These are phyloP conservation scores for Drosophila imparisetae DNA, from an alignment of 2,888 invertebrate species.

Conservation along the genomic window DNA sequence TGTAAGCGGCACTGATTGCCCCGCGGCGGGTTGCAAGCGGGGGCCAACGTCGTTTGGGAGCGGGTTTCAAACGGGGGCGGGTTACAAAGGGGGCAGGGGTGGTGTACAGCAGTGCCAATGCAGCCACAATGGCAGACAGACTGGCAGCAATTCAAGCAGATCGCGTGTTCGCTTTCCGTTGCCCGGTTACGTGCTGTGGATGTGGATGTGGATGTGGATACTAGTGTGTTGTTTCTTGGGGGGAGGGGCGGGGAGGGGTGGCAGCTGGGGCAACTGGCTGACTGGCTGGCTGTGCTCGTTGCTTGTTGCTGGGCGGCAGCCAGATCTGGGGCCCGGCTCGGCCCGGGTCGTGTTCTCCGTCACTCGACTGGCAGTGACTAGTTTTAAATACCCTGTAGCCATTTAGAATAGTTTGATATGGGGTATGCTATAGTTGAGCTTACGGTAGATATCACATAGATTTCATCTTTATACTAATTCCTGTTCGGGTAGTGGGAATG, in stretches of 20 bases:
- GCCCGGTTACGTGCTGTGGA: conserved; percentile 38
- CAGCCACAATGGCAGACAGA: conserved; percentile 74
- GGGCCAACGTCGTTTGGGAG: conserved; percentile 29
- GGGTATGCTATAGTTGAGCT: background rate
- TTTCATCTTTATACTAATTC: background rate
- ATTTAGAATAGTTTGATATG: background rate
- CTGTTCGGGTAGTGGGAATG: background rate
- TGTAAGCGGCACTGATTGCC: conserved; percentile 56
- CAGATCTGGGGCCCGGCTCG: conserved; percentile 34
- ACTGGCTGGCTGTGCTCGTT: conserved; percentile 10
- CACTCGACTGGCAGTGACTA: conserved; percentile 45
- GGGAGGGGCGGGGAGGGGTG: background rate
- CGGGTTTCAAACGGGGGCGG: conserved; percentile 24
- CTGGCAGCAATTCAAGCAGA: conserved; percentile 70
- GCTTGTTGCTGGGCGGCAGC: conserved; percentile 74
- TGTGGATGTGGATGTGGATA: conserved; percentile 25
- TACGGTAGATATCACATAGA: background rate
- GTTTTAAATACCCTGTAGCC: conserved; percentile 28
- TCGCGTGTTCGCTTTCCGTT: conserved; percentile 73
- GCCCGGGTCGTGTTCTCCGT: conserved; percentile 38
- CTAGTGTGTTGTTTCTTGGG: conserved; percentile 1
- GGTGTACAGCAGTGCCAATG: conserved; percentile 2
- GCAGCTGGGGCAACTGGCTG: conserved; percentile 1
- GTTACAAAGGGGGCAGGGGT: background rate
- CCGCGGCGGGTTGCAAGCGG: conserved; percentile 18